Evolutionary conservation across 2,113 vertebrate species (phyloP).

Genomic region (Nyctereutes procyonoides): DNA sequence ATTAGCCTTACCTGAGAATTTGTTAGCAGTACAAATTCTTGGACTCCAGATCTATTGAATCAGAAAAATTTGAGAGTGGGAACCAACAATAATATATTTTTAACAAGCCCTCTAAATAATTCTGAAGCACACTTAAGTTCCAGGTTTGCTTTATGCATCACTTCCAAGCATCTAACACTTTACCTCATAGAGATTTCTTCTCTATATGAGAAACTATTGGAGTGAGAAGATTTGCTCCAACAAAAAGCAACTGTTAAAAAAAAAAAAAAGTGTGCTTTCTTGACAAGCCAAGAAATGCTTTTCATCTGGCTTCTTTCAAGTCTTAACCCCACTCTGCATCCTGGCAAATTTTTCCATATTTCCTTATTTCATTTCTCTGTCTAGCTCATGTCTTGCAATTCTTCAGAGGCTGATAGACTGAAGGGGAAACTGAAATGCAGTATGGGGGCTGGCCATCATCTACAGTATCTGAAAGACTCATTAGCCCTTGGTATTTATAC

Average conservation of each 20-base stretch:
- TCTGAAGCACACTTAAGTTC: not conserved
- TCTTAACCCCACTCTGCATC: not conserved
- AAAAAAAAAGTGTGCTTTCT: not conserved
- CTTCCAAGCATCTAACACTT: not conserved
- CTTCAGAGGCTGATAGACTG: not conserved
- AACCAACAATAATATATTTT: not conserved
- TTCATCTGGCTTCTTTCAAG: not conserved
- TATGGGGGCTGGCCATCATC: not conserved
- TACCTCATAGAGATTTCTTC: not conserved
- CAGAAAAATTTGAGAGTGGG: not conserved
- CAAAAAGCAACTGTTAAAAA: not conserved
- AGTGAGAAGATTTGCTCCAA: not conserved
- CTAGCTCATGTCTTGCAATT: not conserved
- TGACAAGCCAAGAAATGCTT: not conserved
- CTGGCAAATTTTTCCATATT: not conserved
- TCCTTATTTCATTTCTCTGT: conserved; percentile 31
- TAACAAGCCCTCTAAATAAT: not conserved
- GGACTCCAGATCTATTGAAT: not conserved
- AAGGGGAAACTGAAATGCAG: not conserved
- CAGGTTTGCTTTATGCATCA: not conserved
- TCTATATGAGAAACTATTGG: not conserved
- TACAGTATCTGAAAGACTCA: not conserved
- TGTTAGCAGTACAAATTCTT: not conserved
- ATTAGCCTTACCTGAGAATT: not conserved
- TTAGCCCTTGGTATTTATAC: not conserved